Base-by-base conservation (phyloP, 2,888 invertebrate species). In the Elgonia sp. region DNA sequence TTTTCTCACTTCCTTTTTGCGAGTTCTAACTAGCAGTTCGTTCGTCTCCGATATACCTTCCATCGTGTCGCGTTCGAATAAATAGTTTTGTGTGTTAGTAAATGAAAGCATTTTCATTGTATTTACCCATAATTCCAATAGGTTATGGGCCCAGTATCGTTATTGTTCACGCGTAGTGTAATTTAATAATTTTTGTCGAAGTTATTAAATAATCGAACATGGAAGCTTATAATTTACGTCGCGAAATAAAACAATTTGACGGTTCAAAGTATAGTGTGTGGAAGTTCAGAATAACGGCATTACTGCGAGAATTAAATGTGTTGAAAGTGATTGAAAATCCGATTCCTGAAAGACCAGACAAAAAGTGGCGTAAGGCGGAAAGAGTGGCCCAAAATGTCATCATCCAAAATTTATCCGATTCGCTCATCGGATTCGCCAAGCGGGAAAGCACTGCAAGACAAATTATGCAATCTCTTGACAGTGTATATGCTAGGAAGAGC, bases 401-500 rank as follows among this genome's bases (percentile, higher is more conserved):
- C 12, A 65, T 88, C 9, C 83, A 89, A 85, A 80, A 83, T 77
- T 65, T 90, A 42, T 39, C 84, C 0, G 89, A 87, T 50, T 82
- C 86, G 21, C 72, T 88, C 42, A 55, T 89, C 29, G 53, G 80
- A 55, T 89, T 80, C 62, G 86, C 84, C 16, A 77, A 69, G 53
- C 50, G 18, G 7, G 81, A 83, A 20, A 20, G 3, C 14, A 88
- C 84, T 18, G 83, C 89, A n/a, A 85, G 82, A 73, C n/a, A 87
- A 65, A 88, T 90, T 42, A 82, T 90, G 14, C 18, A 57, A 18
- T 69, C 80, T 37, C 57, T 90, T 7, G 88, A 91, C 62, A 60
- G 37, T 29, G 86, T 91, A 7, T 91, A 91, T 70, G 90, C 91
- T 57, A 57, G 90, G 21, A 89, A 90, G 84, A 91, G 91, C 69